Conservation (phyloP, 2,113 vertebrate species). For the Lycocorax pyrrhopterus region DNA sequence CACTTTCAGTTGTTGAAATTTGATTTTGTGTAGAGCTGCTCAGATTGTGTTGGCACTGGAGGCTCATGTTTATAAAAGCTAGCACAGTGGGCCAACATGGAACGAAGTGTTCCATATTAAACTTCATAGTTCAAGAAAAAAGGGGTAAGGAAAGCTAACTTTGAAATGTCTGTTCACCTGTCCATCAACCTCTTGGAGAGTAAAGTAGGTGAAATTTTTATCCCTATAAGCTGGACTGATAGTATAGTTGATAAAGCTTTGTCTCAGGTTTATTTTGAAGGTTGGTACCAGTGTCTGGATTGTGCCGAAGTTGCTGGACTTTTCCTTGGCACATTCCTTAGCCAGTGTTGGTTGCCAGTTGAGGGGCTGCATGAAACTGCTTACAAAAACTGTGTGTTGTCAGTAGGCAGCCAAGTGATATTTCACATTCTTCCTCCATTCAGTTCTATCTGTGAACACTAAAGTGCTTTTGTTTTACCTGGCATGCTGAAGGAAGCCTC, state of each 20-base stretch:
- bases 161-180: not conserved
- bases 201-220: not conserved
- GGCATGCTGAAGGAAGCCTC: not conserved
- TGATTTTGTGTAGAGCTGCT: not conserved
- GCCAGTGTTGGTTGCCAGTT: not conserved
- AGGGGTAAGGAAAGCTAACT: not conserved
- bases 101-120: not conserved
- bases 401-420: not conserved
- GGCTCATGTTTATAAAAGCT: not conserved
- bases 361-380: not conserved
- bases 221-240: not conserved
- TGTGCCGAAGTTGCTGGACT: not conserved
- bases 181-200: not conserved
- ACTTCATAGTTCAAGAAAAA: not conserved
- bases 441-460: not conserved
- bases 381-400: not conserved
- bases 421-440: not conserved
- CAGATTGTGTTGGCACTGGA: not conserved
- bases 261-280: not conserved
- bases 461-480: conserved; percentile 36
- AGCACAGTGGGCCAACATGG: not conserved
- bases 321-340: not conserved
- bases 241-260: not conserved
- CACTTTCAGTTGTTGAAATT: not conserved
- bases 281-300: not conserved